Evolutionary conservation across 2,113 vertebrate species (phyloP).

Genomic region (Elaphurus davidianus): DNA sequence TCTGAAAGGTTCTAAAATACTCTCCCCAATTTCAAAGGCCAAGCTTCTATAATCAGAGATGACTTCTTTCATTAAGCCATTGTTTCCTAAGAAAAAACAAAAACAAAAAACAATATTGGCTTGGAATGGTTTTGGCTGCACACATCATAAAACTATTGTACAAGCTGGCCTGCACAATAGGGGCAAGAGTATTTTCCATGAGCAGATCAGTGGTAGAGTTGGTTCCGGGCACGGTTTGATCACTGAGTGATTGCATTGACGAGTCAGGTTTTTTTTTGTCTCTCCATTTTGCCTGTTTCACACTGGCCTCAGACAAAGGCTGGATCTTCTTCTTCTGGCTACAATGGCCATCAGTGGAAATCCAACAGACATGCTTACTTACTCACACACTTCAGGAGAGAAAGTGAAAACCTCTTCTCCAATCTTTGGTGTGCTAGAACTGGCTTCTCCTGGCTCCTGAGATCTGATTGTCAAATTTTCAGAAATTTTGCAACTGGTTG

Average conservation of each 20-base stretch:
- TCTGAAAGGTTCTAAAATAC: not conserved
- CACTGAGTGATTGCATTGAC: not conserved
- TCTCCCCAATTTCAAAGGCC: not conserved
- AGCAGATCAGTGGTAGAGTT: not conserved
- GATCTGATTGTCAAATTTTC: not conserved
- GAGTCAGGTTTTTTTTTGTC: not conserved
- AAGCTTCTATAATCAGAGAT: not conserved
- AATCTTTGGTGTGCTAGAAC: not conserved
- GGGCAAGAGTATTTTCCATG: not conserved
- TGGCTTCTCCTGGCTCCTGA: not conserved
- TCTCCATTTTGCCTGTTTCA: not conserved
- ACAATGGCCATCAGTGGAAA: not conserved
- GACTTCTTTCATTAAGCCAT: not conserved
- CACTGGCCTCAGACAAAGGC: not conserved
- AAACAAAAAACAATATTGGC: not conserved
- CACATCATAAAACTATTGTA: not conserved
- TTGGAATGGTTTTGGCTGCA: not conserved
- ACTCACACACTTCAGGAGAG: not conserved
- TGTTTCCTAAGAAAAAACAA: not conserved
- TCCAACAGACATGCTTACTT: accelerated
- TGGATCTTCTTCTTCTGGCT: not conserved
- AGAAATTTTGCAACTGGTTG: not conserved
- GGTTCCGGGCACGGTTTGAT: not conserved
- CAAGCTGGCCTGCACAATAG: too few relatives aligned
- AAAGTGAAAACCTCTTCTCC: not conserved